phyloP scores from a whole-genome alignment of 2,113 vertebrate genomes.

The Patagioenas fasciata region DNA sequence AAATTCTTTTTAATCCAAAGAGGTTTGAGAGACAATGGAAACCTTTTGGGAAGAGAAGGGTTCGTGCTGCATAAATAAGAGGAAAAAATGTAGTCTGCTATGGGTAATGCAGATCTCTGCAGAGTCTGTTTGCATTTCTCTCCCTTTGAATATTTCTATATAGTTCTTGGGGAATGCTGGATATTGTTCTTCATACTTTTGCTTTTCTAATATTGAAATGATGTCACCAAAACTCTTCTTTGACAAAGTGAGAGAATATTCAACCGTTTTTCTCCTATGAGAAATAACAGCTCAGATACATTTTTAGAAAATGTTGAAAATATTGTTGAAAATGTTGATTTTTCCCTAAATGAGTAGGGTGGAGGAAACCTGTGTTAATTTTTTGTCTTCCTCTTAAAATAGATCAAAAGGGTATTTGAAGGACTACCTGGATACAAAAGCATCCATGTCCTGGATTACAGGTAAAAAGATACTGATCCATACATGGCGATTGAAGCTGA shows the following conservation, averaged over 20 bases:
- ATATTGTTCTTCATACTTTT: not conserved
- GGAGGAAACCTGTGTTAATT: not conserved
- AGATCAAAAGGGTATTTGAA: constrained; percentile 86
- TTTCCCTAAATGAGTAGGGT: not conserved
- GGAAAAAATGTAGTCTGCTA: not conserved
- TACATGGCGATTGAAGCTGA: not conserved
- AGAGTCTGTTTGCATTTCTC: not conserved
- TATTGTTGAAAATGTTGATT: not conserved
- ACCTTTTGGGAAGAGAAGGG: not conserved
- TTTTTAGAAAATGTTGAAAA: not conserved
- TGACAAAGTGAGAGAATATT: not conserved
- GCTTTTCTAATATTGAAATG: not conserved
- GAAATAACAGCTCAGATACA: not conserved
- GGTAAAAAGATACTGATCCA: constrained; percentile 72
- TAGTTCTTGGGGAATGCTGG: not conserved
- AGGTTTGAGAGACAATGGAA: not conserved
- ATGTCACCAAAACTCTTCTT: not conserved
- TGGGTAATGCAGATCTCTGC: not conserved
- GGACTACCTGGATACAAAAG: constrained; percentile 86
- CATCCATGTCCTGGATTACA: constrained; percentile 84
- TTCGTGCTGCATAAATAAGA: not conserved
- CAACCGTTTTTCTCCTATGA: not conserved
- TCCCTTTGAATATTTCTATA: not conserved
- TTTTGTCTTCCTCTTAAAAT: constrained; percentile 30
- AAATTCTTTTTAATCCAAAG: not conserved